These are phyloP conservation scores for Hydrochoerus hydrochaeris DNA, from an alignment of 2,113 vertebrate species.

Conservation along the genomic window DNA sequence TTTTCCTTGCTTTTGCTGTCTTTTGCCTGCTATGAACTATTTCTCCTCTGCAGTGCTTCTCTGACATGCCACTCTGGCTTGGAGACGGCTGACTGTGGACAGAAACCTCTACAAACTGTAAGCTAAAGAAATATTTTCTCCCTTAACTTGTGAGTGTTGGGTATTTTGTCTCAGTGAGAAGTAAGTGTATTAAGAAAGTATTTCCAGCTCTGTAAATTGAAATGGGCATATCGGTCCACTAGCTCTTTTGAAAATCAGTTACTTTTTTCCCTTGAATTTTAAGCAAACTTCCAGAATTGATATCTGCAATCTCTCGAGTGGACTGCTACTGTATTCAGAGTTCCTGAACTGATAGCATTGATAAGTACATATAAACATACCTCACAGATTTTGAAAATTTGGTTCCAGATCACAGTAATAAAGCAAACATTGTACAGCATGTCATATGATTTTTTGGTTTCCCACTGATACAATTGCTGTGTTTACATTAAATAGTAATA, in stretches of 20 bases:
- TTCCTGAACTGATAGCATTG: background rate
- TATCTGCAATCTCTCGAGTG: background rate
- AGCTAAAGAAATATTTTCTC: background rate
- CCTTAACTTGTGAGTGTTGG: background rate
- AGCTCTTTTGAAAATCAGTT: background rate
- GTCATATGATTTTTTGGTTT: background rate
- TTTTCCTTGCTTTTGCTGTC: too few species aligned
- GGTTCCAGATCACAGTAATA: background rate
- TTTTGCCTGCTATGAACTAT: too few species aligned
- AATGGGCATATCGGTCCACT: background rate
- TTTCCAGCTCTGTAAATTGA: background rate
- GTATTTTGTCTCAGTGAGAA: background rate
- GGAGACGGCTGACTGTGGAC: too few species aligned
- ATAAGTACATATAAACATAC: background rate
- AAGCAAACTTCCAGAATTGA: background rate
- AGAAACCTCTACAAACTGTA: background rate
- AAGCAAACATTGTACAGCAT: background rate
- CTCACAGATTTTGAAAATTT: background rate
- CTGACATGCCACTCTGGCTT: too few species aligned
- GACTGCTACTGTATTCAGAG: background rate
- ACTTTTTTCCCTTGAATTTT: background rate
- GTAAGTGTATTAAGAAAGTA: background rate
- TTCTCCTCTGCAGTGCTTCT: too few species aligned
- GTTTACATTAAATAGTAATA: background rate
- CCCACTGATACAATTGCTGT: background rate